Base-by-base conservation (phyloP, 2,113 vertebrate species). In the Tor tambroides region DNA sequence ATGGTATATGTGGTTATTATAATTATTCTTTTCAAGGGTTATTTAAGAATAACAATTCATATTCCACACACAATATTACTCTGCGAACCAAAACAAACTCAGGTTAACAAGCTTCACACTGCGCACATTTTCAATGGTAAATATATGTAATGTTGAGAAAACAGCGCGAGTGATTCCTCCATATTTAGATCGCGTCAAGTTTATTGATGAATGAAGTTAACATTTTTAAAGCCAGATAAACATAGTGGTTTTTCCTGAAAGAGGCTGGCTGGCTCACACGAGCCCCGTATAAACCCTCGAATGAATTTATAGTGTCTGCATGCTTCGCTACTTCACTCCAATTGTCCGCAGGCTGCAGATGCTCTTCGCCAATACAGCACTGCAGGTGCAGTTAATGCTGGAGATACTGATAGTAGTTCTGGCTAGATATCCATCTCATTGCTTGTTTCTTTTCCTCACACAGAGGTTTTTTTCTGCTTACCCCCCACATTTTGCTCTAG, bases 381-480 rank as follows among this genome's bases (percentile, higher is more conserved):
- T 88, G 86, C 85, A 87, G 85, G 75, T 90, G 87, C 89, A 83
- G 63, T 75, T 65, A 35, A 11, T 87, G 88, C 91, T 80, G 87
- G 86, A 87, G 86, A 76, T 11, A 69, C 80, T 91, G 88, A 91
- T 87, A 35, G 88, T 49, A 41, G 14, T 86, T 74, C 43, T 74
- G 84, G 56, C 79, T 6, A 79, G 80, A 83, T 78, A 65, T 59
- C n/a, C 56, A 69, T 41, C 63, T 72, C 49, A 17, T 41, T 74
- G 86, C 77, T 91, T 92, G 86, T 91, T 82, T 76, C 21, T 86
- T 91, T 91, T 86, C 74, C 76, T 78, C 54, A 56, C 65, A 17
- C 26, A 63, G 35, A 61, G 77, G 56, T n/a, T 80, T 54, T 56
- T 90, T 91, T 89, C 86, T 91, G 90, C 91, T 92, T 89, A 90